Evolutionary conservation across 2,113 vertebrate species (phyloP).

Genomic region (Labeo catla): DNA sequence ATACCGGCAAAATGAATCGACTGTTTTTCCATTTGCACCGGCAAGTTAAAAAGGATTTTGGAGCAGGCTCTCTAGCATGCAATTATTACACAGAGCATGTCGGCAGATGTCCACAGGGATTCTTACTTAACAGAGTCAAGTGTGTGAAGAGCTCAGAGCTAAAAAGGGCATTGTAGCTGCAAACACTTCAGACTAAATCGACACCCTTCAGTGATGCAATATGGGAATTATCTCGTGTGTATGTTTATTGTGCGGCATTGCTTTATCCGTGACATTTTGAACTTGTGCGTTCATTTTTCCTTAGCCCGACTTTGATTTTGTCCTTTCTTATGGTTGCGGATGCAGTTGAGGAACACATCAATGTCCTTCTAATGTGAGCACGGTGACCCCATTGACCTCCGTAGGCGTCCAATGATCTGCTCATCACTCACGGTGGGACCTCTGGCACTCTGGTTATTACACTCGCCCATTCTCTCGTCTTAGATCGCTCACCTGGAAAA

Average conservation of each 20-base stretch:
- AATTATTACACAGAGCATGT: background rate
- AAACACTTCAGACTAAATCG: background rate
- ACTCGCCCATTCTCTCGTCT: slow-evolving; percentile 39
- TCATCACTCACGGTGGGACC: slow-evolving; percentile 72
- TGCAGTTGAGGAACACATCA: slow-evolving; percentile 76
- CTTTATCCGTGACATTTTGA: slow-evolving; percentile 68
- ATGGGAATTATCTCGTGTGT: background rate
- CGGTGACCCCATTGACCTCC: slow-evolving; percentile 72
- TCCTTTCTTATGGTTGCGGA: slow-evolving; percentile 72
- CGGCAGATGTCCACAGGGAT: slow-evolving; percentile 2
- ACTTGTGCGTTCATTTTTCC: slow-evolving; percentile 70
- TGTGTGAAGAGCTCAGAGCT: slow-evolving; percentile 23
- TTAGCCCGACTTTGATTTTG: slow-evolving; percentile 68
- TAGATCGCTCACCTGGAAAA: slow-evolving; percentile 65
- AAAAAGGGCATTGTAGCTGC: slow-evolving; percentile 3
- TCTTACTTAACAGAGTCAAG: slow-evolving; percentile 17
- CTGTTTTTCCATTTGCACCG: slow-evolving; percentile 22
- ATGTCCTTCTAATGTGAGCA: slow-evolving; percentile 66
- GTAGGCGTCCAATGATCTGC: slow-evolving; percentile 67
- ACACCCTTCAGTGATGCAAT: background rate
- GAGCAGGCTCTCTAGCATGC: background rate
- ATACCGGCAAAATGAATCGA: slow-evolving; percentile 40
- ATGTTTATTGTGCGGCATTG: slow-evolving; percentile 1
- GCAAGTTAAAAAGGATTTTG: slow-evolving; percentile 25
- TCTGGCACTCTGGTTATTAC: slow-evolving; percentile 74